phyloP scores from a whole-genome alignment of 2,888 invertebrate genomes.

The Subacronicta megacephala region DNA sequence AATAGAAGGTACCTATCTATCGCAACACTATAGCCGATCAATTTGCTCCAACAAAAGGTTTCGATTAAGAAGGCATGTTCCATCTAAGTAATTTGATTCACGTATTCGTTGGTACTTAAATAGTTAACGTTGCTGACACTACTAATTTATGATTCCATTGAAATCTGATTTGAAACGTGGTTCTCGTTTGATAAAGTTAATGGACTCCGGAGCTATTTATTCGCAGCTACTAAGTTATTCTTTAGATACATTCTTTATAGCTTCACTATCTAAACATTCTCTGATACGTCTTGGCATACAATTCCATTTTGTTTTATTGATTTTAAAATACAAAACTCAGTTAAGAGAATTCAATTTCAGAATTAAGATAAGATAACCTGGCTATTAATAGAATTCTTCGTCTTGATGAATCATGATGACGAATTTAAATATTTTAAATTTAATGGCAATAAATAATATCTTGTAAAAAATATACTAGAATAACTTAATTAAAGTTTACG shows the following conservation, averaged over 20 bases:
- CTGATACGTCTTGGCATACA: slow-evolving; percentile 21
- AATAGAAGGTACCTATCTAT: slow-evolving; percentile 27
- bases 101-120: slow-evolving; percentile 55
- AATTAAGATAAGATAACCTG: slow-evolving; percentile 1
- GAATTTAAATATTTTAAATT: slow-evolving; percentile 19
- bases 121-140: slow-evolving; percentile 63
- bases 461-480: slow-evolving; percentile 34
- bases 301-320: slow-evolving; percentile 16
- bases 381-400: slow-evolving; percentile 13
- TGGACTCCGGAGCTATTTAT: slow-evolving; percentile 50
- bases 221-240: slow-evolving; percentile 47
- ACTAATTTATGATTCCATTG: slow-evolving; percentile 71
- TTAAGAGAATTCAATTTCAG: slow-evolving; percentile 1
- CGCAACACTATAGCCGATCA: slow-evolving; percentile 52
- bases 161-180: slow-evolving; percentile 67
- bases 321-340: neutral
- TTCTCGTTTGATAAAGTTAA: slow-evolving; percentile 55
- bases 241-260: slow-evolving; percentile 42
- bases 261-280: slow-evolving; percentile 33
- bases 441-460: slow-evolving; percentile 43
- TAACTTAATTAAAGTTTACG: slow-evolving; percentile 68
- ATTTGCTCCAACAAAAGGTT: slow-evolving; percentile 64
- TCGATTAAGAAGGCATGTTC: slow-evolving; percentile 65
- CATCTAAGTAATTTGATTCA: slow-evolving; percentile 65
- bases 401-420: slow-evolving; percentile 29